Conservation (phyloP, 2,113 vertebrate species). For the Chelonoidis abingdonii region DNA sequence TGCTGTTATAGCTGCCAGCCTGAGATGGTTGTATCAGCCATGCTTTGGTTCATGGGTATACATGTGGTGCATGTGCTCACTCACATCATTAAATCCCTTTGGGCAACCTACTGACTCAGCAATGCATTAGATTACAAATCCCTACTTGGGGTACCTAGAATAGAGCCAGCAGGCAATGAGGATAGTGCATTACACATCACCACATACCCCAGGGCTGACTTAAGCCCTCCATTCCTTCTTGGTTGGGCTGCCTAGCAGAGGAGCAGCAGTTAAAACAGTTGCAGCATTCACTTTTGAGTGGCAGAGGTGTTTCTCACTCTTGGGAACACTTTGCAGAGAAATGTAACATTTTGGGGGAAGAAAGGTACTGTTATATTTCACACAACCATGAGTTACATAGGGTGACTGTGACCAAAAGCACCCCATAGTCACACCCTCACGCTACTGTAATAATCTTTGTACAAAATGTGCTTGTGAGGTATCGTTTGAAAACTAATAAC, state of each 20-base stretch:
- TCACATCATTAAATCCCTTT: fast-evolving
- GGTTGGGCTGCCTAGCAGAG: fast-evolving
- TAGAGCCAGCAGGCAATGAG: too few species aligned
- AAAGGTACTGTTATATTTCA: neutral
- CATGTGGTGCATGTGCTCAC: fast-evolving
- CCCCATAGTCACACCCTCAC: too few species aligned
- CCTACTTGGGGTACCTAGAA: too few species aligned
- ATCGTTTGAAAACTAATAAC: too few species aligned
- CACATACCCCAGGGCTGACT: fast-evolving
- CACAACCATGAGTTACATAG: neutral
- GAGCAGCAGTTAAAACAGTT: neutral
- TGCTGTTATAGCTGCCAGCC: too few species aligned
- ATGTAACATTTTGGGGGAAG: neutral
- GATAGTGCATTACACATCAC: too few species aligned
- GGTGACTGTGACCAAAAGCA: neutral
- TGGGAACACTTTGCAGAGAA: fast-evolving
- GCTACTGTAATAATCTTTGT: too few species aligned
- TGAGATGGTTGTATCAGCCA: too few species aligned
- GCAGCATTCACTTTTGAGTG: neutral
- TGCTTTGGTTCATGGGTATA: fast-evolving
- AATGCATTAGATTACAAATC: too few species aligned
- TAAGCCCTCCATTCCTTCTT: fast-evolving
- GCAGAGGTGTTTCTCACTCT: fast-evolving
- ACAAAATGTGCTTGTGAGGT: too few species aligned
- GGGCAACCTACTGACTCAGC: too few species aligned